Evolutionary conservation across 2,888 invertebrate species (phyloP), one percentile per base, ranked within the genome.

Genomic region (Perithous albicinctus): DNA sequence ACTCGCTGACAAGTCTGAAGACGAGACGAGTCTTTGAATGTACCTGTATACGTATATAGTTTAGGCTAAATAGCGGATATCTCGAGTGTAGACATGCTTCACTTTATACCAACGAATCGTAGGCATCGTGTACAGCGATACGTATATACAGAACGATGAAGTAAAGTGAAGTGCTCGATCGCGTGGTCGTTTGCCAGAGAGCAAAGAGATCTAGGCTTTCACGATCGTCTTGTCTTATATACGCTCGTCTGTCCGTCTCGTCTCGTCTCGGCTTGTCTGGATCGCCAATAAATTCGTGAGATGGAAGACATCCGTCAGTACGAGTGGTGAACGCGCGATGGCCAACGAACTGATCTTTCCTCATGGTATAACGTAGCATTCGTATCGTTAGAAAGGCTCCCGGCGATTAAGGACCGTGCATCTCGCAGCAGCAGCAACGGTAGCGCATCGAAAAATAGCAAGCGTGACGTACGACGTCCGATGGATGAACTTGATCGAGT

Each of bases 241-340:
- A 32, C 29, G 43, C 41, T 48, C 56, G 70, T 70, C 70, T 51
- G 41, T 56, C 35, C 35, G 32, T 64, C 48, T 20, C 63, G 51
- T 43, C 70, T 54, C 32, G 43, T 66, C 67, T 12, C 38, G 72
- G 51, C 56, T 59, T 10, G 63, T 73, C 74, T 59, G 56, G 26
- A 78, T 83, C 81, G 74, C 78, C 84, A 83, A 85, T 85, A 85
- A 85, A 85, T 85, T 85, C 80, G 74, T 70, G 75, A 75, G 79
- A 85, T 83, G 83, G 81, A 79, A 78, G 79, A 78, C 84, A 84
- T 84, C 83, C 78, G 80, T 83, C 80, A 83, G 80, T 70, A 78
- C 48, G 73, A 73, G 76, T 70, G 59, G 56, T 75, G 70, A 48
- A 75, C 41, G 59, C 54, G 66, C 64, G 59, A 76, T 76, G 35